phyloP scores from a whole-genome alignment of 2,888 invertebrate species.

The Drosophila niveifrons region DNA sequence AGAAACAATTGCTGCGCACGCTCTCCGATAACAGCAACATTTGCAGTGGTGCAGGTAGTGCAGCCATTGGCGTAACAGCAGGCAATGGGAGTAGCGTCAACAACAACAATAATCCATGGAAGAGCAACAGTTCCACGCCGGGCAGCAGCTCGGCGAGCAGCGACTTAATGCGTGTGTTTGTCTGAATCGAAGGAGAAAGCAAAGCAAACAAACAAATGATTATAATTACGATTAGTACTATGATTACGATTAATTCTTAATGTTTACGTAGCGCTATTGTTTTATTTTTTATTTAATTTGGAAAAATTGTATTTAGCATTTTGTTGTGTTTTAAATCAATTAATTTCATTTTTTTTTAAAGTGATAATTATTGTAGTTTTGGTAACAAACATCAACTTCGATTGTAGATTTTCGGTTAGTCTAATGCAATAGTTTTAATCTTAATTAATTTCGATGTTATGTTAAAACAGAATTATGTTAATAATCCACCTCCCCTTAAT shows the following conservation, averaged over 20 bases:
- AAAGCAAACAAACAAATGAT: constrained; percentile 4
- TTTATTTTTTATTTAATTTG: constrained; percentile 2
- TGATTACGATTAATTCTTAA: constrained; percentile 9
- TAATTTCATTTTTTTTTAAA: constrained; percentile 55
- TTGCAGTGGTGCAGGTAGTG: constrained; percentile 40
- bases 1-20: constrained; percentile 76
- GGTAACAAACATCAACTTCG: constrained; percentile 43
- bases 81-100: constrained; percentile 29
- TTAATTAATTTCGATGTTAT: constrained; percentile 50
- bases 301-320: constrained; percentile 45
- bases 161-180: constrained; percentile 81
- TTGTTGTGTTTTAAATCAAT: constrained; percentile 67
- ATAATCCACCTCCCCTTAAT: constrained; percentile 50
- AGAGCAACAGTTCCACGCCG: constrained; percentile 68
- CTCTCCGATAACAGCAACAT: constrained; percentile 78
- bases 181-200: constrained; percentile 46
- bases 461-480: constrained; percentile 54
- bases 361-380: constrained; percentile 71
- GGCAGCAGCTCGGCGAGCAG: constrained; percentile 58
- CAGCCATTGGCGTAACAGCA: constrained; percentile 25
- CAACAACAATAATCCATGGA: constrained; percentile 67
- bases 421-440: constrained; percentile 66
- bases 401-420: constrained; percentile 67
- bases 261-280: constrained; percentile 54
- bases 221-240: constrained; percentile 33